Percentiles rank a stretch among this genome's conserved stretches.
Conservation (phyloP, 1,140 invertebrate genomes). For the Meteorus sp. region DNA sequence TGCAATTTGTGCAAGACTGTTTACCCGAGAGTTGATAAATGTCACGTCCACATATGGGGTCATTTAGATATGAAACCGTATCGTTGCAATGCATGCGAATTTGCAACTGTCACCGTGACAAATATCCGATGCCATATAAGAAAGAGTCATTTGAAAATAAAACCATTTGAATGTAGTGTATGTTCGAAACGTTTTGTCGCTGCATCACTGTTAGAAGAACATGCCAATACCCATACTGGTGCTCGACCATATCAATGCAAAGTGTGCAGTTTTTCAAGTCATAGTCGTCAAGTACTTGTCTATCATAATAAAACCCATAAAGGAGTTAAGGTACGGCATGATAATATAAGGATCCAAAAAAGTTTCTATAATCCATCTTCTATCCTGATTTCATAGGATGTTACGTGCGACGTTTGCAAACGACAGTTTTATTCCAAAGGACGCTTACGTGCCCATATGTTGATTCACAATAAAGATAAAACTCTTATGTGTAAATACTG, state of each 20-base stretch:
- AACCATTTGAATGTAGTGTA: slow-evolving; percentile 38
- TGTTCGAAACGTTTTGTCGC: slow-evolving; percentile 40
- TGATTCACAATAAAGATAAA: slow-evolving; percentile 40
- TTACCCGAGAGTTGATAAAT: slow-evolving; percentile 43
- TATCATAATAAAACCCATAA: slow-evolving; percentile 43
- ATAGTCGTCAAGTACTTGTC: slow-evolving; percentile 39
- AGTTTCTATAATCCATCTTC: not conserved
- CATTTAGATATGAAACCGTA: slow-evolving; percentile 51
- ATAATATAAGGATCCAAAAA: slow-evolving; percentile 7
- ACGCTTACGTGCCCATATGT: slow-evolving; percentile 39
- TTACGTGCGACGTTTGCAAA: slow-evolving; percentile 38
- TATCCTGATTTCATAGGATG: slow-evolving; percentile 33
- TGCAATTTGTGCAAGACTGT: slow-evolving; percentile 38
- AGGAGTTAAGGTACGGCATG: slow-evolving; percentile 34
- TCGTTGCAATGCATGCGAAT: slow-evolving; percentile 54
- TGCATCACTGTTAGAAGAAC: slow-evolving; percentile 38
- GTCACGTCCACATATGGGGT: slow-evolving; percentile 45
- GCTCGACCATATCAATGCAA: slow-evolving; percentile 38
- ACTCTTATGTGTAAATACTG: slow-evolving; percentile 41
- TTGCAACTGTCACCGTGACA: slow-evolving; percentile 50
- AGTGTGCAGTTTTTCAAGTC: slow-evolving; percentile 35
- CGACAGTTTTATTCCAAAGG: slow-evolving; percentile 41
- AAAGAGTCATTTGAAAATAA: slow-evolving; percentile 46
- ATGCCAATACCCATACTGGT: slow-evolving; percentile 44
- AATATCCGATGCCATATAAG: slow-evolving; percentile 45